Conservation (phyloP, 2,113 vertebrate species). For the Euleptes europaea region DNA sequence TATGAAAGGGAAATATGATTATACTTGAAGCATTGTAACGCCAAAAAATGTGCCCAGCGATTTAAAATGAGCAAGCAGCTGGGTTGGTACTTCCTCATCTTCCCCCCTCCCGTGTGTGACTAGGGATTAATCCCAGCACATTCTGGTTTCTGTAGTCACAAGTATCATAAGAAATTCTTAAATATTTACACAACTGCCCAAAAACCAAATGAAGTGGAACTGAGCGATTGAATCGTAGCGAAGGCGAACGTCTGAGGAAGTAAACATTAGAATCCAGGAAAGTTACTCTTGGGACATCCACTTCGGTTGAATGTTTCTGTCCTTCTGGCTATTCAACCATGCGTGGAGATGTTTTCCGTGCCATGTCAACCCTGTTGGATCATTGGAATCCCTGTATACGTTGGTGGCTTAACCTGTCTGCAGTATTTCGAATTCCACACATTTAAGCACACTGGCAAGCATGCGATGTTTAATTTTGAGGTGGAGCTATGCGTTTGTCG, state of each 20-base stretch:
- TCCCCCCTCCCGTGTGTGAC: not conserved
- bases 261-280: not conserved
- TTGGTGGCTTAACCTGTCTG: constrained; percentile 18
- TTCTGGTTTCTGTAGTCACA: not conserved
- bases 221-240: not conserved
- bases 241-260: not conserved
- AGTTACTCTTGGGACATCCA: not conserved
- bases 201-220: not conserved
- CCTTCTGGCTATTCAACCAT: not conserved
- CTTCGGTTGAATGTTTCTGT: not conserved
- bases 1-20: not conserved
- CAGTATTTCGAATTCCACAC: constrained; percentile 18
- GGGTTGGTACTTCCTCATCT: not conserved
- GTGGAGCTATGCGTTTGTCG: constrained; percentile 5
- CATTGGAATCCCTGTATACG: constrained; percentile 10
- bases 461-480: constrained; percentile 18
- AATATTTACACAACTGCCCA: not conserved
- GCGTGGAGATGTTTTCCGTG: constrained; percentile 1
- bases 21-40: not conserved
- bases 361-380: not conserved
- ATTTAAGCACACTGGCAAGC: not conserved
- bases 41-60: not conserved
- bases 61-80: not conserved
- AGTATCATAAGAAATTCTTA: not conserved
- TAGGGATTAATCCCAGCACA: not conserved